Conservation (phyloP, 2,888 invertebrate genomes). For the Dioctria linearis region DNA sequence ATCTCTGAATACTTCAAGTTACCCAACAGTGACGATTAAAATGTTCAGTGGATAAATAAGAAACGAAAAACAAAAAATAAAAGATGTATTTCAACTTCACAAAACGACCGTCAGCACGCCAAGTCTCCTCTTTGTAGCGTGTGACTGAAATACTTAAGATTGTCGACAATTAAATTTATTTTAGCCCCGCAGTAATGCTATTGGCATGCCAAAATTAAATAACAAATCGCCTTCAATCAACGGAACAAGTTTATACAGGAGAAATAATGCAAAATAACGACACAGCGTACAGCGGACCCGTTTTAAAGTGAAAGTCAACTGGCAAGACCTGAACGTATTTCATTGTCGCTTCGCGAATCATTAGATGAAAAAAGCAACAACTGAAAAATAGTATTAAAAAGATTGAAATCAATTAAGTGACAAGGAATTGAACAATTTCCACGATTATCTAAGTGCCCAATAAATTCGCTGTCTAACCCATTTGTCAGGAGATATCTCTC, state of each 20-base stretch:
- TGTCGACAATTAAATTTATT: constrained; percentile 48
- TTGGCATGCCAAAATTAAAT: constrained; percentile 51
- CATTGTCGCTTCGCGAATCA: constrained; percentile 31
- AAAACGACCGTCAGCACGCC: background rate
- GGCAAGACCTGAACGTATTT: constrained; percentile 20
- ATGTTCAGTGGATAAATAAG: no score
- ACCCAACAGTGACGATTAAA: no score
- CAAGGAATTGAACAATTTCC: constrained; percentile 54
- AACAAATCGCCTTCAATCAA: constrained; percentile 47
- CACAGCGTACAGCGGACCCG: constrained; percentile 13
- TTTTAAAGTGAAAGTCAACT: constrained; percentile 45
- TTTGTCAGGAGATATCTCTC: constrained; percentile 65
- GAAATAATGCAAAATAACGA: constrained; percentile 19
- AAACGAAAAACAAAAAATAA: no score
- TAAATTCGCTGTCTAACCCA: constrained; percentile 71
- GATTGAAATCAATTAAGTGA: constrained; percentile 54
- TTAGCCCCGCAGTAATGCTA: constrained; percentile 21
- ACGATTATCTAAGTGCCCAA: constrained; percentile 69
- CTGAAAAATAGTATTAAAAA: constrained; percentile 20
- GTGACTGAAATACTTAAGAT: constrained; percentile 43
- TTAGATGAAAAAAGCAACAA: background rate
- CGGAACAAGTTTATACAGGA: constrained; percentile 20
- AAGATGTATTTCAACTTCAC: no score
- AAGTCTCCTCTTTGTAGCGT: constrained; percentile 12
- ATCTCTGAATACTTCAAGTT: no score